Evolutionary conservation across 2,113 vertebrate genomes (phyloP).

Genomic region (Poicephalus meyeri): DNA sequence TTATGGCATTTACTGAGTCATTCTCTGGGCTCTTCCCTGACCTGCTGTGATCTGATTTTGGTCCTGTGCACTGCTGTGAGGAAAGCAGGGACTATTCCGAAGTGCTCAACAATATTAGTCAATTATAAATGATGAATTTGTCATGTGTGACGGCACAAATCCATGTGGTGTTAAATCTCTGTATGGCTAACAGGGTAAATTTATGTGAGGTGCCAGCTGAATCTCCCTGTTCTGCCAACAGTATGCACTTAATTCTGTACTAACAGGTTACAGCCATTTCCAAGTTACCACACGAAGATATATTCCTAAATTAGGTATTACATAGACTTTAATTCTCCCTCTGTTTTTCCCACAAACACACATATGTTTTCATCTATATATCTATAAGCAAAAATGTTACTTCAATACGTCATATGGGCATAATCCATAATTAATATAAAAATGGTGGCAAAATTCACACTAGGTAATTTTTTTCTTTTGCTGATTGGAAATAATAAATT

Average conservation of each 20-base stretch:
- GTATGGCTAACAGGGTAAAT: not conserved
- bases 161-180: not conserved
- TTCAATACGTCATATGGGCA: not conserved
- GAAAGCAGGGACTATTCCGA: not conserved
- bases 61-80: not conserved
- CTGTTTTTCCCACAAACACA: not conserved
- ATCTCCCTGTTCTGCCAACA: not conserved
- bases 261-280: not conserved
- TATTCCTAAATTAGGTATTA: not conserved
- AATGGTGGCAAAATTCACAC: not conserved
- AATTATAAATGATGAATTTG: not conserved
- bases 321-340: not conserved
- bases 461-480: not conserved
- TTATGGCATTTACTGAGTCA: not conserved
- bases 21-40: accelerated
- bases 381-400: not conserved
- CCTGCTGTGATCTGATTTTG: not conserved
- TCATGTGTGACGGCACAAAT: not conserved
- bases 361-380: not conserved
- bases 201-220: not conserved
- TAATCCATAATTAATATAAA: not conserved
- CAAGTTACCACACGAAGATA: not conserved
- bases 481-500: not conserved
- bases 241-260: not conserved
- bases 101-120: not conserved